phyloP scores from a whole-genome alignment of 2,113 vertebrate species.

The Pseudonaja textilis region DNA sequence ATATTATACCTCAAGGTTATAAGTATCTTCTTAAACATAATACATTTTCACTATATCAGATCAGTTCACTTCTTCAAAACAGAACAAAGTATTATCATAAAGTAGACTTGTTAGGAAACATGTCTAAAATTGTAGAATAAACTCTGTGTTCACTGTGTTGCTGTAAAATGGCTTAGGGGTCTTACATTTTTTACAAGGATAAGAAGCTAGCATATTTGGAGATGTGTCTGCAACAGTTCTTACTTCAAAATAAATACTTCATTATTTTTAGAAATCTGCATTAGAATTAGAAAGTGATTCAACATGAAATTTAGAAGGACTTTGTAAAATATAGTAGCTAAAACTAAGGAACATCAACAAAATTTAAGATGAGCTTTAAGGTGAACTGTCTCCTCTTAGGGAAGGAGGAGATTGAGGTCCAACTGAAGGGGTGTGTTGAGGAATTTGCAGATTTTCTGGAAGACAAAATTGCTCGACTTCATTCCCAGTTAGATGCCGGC shows the following conservation, averaged over 20 bases:
- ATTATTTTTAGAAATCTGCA: not conserved
- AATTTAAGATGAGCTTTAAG: not conserved
- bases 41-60: conserved; percentile 71
- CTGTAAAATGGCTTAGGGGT: conserved; percentile 4
- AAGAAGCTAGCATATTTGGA: not conserved
- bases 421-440: no score
- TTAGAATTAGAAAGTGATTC: not conserved
- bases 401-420: no score
- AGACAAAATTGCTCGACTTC: no score
- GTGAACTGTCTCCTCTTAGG: no score
- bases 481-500: no score
- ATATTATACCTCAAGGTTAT: conserved; percentile 66
- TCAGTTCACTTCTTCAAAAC: conserved; percentile 65
- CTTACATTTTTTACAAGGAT: conserved; percentile 1
- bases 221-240: not conserved
- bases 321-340: not conserved
- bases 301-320: not conserved
- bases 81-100: conserved; percentile 58
- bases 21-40: conserved; percentile 67
- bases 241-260: not conserved
- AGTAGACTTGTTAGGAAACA: conserved; percentile 42
- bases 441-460: no score
- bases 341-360: not conserved
- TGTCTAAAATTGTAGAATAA: conserved; percentile 30
- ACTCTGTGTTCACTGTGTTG: not conserved